These are phyloP conservation scores for Myiozetetes cayanensis DNA, from an alignment of 2,113 vertebrate genomes.

Conservation along the genomic window DNA sequence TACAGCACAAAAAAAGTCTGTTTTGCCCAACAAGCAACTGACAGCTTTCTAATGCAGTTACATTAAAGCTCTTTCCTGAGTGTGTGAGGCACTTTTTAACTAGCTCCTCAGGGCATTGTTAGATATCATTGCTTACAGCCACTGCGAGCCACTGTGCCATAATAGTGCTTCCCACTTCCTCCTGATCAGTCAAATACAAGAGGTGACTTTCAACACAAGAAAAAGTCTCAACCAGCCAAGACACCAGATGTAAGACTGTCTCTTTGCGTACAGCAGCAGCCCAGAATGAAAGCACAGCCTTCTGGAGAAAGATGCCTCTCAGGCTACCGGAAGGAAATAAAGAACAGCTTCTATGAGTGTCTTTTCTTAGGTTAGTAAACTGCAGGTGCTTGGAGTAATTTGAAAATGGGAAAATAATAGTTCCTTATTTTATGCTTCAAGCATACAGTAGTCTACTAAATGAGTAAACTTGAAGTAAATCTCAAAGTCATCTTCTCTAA, in stretches of 20 bases:
- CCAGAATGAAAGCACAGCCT: neutral
- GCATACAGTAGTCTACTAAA: neutral
- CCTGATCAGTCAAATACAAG: slow-evolving; percentile 81
- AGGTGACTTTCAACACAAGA: slow-evolving; percentile 67
- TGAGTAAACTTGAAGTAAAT: neutral
- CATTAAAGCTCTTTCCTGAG: slow-evolving; percentile 88
- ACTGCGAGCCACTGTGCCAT: slow-evolving; percentile 72
- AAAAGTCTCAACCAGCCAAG: neutral
- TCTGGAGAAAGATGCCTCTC: neutral
- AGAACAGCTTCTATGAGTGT: neutral
- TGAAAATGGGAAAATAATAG: neutral
- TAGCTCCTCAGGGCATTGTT: slow-evolving; percentile 92
- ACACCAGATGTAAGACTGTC: neutral
- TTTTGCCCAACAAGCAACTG: slow-evolving; percentile 81
- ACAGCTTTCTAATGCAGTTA: slow-evolving; percentile 88
- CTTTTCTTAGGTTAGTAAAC: neutral
- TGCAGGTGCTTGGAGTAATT: neutral
- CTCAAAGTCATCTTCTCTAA: neutral
- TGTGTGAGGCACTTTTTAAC: slow-evolving; percentile 87
- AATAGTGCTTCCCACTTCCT: slow-evolving; percentile 84
- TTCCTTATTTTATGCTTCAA: neutral
- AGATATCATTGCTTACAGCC: slow-evolving; percentile 91
- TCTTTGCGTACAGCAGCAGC: neutral
- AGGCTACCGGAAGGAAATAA: neutral
- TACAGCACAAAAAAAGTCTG: slow-evolving; percentile 62